A percentile compares a stretch with the other conserved stretches of the same genome.
Evolutionary conservation across 2,888 invertebrate genomes (phyloP).

Genomic region (Oxycera nigricornis): DNA sequence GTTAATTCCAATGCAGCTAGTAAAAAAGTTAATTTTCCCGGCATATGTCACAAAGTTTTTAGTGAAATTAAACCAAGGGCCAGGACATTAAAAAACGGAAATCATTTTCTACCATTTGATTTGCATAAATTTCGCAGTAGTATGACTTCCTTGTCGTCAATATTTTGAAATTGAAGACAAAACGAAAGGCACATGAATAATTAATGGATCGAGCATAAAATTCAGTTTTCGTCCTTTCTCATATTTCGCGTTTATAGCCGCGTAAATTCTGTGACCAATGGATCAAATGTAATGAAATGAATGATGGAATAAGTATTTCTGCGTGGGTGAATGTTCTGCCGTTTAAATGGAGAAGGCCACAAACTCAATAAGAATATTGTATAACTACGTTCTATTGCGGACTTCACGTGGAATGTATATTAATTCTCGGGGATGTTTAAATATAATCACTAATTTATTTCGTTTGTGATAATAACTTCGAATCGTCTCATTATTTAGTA

Average conservation of each 20-base stretch:
- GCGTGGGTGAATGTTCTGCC: neutral
- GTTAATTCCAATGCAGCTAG: no score
- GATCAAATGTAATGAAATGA: no score
- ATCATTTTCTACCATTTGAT: constrained; percentile 4
- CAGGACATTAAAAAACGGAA: constrained; percentile 9
- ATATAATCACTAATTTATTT: no score
- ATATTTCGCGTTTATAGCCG: constrained; percentile 21
- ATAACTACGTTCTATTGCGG: no score
- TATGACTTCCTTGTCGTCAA: neutral
- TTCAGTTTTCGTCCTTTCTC: constrained; percentile 25
- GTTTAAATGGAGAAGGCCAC: no score
- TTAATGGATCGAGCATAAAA: constrained; percentile 17
- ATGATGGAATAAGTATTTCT: neutral
- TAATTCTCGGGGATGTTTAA: no score
- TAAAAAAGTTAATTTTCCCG: no score
- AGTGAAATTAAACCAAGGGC: neutral
- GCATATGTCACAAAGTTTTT: no score
- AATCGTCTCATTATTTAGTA: no score
- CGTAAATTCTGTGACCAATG: constrained; percentile 21
- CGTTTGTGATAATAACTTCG: no score
- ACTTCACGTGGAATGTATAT: no score
- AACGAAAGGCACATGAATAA: constrained; percentile 7
- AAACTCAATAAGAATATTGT: no score
- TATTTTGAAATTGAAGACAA: neutral
- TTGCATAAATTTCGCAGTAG: constrained; percentile 24